These are phyloP conservation scores for Orussus abietinus DNA, from an alignment of 1,140 invertebrate genomes.

Conservation along the genomic window DNA sequence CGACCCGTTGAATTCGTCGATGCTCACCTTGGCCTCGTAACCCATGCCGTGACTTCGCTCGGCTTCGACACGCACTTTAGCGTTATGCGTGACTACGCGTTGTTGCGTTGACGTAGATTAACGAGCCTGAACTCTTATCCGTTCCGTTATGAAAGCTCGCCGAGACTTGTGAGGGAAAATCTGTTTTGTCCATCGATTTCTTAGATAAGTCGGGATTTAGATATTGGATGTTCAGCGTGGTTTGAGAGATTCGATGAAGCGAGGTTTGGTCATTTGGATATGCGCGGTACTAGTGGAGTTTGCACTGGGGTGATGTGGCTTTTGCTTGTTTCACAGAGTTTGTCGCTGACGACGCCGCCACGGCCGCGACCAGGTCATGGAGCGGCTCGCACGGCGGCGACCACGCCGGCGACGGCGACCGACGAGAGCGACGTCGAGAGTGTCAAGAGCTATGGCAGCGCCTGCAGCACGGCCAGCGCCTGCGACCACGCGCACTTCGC, in stretches of 20 bases:
- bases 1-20: not conserved
- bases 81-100: conserved; percentile 5
- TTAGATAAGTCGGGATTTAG: not conserved
- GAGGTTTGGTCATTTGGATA: too few relatives aligned
- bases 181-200: conserved; percentile 2
- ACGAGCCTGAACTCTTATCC: too few relatives aligned
- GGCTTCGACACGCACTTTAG: not conserved
- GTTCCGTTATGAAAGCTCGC: not conserved
- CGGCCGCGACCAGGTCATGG: conserved; percentile 34
- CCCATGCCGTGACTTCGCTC: not conserved
- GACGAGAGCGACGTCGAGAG: conserved; percentile 73
- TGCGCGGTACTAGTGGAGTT: not conserved
- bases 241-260: too few relatives aligned
- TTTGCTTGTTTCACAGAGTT: conserved; percentile 37
- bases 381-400: conserved; percentile 28
- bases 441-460: conserved; percentile 71
- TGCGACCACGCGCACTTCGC: conserved; percentile 77
- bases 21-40: not conserved
- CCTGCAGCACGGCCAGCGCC: conserved; percentile 64
- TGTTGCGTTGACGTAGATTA: too few relatives aligned
- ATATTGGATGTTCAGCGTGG: conserved; percentile 4
- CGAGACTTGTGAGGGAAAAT: not conserved
- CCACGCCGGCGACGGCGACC: conserved; percentile 38
- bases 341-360: conserved; percentile 53
- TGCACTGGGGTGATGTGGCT: not conserved